phyloP scores from a whole-genome alignment of 1,140 invertebrate species.

The Phocides pigmalion region DNA sequence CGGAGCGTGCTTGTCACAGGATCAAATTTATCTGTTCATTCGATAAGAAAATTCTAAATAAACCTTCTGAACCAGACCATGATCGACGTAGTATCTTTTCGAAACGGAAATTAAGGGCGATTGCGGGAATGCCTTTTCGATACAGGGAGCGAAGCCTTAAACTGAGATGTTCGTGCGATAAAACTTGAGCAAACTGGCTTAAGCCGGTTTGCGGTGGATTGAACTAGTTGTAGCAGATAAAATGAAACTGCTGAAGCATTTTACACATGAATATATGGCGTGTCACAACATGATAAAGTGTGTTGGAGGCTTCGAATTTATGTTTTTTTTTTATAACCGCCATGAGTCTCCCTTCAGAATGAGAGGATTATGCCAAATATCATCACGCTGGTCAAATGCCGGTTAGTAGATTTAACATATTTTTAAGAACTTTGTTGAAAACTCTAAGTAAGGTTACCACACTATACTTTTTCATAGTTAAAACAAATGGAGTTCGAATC shows the following conservation, averaged over 20 bases:
- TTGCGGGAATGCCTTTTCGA: slow-evolving; percentile 42
- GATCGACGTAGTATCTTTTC: slow-evolving; percentile 23
- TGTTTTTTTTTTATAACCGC: no score
- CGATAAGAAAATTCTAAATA: slow-evolving; percentile 8
- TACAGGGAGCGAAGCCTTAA: slow-evolving; percentile 10
- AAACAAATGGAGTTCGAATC: no score
- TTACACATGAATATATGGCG: neutral
- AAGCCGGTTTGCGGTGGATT: slow-evolving; percentile 1
- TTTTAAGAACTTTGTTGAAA: no score
- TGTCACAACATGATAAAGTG: no score
- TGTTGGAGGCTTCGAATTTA: no score
- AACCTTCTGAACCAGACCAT: neutral
- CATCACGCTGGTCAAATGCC: no score
- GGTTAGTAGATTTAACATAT: no score
- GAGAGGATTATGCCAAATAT: no score
- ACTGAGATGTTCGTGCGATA: slow-evolving; percentile 16
- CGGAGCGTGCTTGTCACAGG: neutral
- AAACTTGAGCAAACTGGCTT: slow-evolving; percentile 18
- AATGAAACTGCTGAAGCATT: no score
- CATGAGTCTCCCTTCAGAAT: no score
- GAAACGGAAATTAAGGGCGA: slow-evolving; percentile 45
- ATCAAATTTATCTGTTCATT: slow-evolving; percentile 12
- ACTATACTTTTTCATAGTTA: no score
- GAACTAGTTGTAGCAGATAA: neutral
- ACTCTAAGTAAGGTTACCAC: no score